Evolutionary conservation across 2,113 vertebrate genomes (phyloP).

Genomic region (Psittacara wagleri): DNA sequence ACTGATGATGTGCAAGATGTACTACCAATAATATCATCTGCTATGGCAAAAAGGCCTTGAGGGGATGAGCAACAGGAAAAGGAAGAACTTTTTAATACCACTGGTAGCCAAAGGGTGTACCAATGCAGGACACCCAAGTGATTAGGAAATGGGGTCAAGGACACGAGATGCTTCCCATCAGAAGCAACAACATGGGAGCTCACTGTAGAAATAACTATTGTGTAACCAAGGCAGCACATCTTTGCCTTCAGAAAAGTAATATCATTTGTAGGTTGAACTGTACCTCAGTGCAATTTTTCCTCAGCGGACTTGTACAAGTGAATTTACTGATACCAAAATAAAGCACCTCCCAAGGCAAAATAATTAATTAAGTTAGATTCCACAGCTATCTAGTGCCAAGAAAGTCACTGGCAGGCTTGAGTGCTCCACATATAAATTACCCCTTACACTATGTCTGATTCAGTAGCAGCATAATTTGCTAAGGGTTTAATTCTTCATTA

Average conservation of each 20-base stretch:
- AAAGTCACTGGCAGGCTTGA: background rate
- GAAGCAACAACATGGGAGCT: background rate
- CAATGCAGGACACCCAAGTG: background rate
- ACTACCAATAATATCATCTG: background rate
- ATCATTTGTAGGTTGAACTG: background rate
- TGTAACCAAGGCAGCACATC: background rate
- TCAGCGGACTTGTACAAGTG: background rate
- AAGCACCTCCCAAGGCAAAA: background rate
- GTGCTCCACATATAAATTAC: background rate
- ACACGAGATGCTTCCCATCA: background rate
- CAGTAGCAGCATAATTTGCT: background rate
- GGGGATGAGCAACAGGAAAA: background rate
- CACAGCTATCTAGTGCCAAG: background rate
- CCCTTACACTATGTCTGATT: background rate
- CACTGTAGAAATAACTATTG: fast-evolving
- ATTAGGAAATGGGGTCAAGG: background rate
- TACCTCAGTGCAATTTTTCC: background rate
- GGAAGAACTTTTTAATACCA: background rate
- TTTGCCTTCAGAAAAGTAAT: background rate
- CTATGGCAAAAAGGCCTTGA: background rate
- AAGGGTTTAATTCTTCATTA: constrained; percentile 5
- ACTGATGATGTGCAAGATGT: background rate
- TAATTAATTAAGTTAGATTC: constrained; percentile 25
- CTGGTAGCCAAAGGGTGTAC: background rate
- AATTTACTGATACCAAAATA: background rate